These are phyloP conservation scores for Creontiades dilutus DNA, from an alignment of 2,888 invertebrate species.

Conservation along the genomic window DNA sequence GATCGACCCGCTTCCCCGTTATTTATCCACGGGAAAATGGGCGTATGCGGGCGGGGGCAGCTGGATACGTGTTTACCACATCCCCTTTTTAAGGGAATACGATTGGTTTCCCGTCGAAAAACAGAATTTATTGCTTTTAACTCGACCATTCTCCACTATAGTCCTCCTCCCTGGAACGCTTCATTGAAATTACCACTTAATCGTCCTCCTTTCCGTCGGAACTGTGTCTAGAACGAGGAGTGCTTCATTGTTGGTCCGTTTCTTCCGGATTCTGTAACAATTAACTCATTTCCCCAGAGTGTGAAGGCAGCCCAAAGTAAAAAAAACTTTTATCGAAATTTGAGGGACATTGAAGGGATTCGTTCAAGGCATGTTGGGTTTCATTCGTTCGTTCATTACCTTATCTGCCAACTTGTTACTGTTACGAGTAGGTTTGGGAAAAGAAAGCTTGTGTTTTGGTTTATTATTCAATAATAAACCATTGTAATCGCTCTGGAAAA, in stretches of 20 bases:
- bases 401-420: too few species aligned
- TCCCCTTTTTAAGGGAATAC: constrained; percentile 28
- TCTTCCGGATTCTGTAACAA: neutral
- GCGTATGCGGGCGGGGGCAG: constrained; percentile 11
- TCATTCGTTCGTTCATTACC: too few species aligned
- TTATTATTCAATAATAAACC: too few species aligned
- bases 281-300: neutral
- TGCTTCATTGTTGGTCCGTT: neutral
- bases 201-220: neutral
- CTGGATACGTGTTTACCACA: constrained; percentile 38
- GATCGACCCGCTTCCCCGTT: neutral
- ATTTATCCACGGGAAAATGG: neutral
- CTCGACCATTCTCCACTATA: neutral
- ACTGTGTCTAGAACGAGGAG: neutral
- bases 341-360: too few species aligned
- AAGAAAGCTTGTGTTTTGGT: too few species aligned
- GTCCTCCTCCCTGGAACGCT: neutral
- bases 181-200: neutral
- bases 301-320: too few species aligned
- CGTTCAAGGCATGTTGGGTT: too few species aligned
- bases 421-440: too few species aligned
- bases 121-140: constrained; percentile 27
- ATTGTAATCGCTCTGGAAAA: too few species aligned
- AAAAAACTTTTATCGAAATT: too few species aligned
- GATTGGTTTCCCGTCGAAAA: constrained; percentile 30